Evolutionary conservation across 2,113 vertebrate species (phyloP).

Genomic region (Sylvia atricapilla): DNA sequence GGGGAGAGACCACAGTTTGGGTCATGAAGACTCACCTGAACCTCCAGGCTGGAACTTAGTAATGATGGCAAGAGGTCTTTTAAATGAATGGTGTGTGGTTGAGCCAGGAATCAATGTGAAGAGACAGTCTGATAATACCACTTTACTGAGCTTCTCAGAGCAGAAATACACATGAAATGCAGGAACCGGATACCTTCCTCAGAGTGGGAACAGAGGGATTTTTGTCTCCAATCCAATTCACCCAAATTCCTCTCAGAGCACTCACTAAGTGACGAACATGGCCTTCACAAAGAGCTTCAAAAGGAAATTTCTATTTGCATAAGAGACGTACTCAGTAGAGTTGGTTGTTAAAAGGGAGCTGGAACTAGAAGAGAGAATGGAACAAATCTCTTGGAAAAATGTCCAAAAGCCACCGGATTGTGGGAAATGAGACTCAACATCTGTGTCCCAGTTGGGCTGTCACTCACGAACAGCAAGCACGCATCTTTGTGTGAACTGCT

Average conservation of each 20-base stretch:
- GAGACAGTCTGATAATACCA: not conserved
- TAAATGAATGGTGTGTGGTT: not conserved
- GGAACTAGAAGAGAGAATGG: not conserved
- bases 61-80: not conserved
- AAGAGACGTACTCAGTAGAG: not conserved
- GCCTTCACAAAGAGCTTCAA: not conserved
- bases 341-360: not conserved
- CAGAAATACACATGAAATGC: not conserved
- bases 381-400: constrained; percentile 5
- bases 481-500: not conserved
- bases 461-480: not conserved
- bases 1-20: not conserved
- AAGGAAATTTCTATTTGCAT: not conserved
- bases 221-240: not conserved
- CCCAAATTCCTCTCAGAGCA: not conserved
- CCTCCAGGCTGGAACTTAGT: not conserved
- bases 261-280: not conserved
- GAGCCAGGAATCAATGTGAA: not conserved
- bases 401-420: not conserved
- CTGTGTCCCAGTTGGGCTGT: not conserved
- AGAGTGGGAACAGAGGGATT: not conserved
- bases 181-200: not conserved
- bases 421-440: constrained; percentile 3
- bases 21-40: not conserved
- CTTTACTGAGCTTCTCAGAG: not conserved